Base-by-base conservation (phyloP, 2,113 vertebrate genomes). In the Proterorhinus semilunaris region DNA sequence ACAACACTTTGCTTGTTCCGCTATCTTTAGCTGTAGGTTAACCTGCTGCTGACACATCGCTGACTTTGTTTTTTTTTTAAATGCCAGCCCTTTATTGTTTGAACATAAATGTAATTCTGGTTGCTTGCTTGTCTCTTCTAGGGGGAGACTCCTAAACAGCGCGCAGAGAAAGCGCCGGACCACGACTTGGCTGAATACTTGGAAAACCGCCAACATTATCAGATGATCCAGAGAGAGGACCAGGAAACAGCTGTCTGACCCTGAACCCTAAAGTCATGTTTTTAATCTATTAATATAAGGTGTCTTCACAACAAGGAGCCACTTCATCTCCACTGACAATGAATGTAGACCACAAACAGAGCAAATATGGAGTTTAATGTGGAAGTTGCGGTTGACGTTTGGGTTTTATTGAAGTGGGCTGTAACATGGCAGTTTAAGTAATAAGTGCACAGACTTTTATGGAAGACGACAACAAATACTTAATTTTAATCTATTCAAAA, bases 141-240 rank as follows among this genome's bases (percentile, higher is more conserved):
- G 97, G 97, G 96, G 0, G 95, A 98, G 72, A 98, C 96, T 2
- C 94, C 96, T 0, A 94, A 95, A 87, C 95, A 96, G 83, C 91
- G 92, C 0, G 96, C 96, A 0, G 95, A 96, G 87, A 97, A 95
- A 76, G 95, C 95, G 2, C 78, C 93, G 0, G 96, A 99, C 86
- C 88, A 85, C 0, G 95, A 97, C 51, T 91, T 98, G 84, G 94
- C 95, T 2, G 95, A 94, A 3, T 98, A 98, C 83, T 93, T 99
- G 84, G 95, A 96, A 86, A 96, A 93, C 90, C 89, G 93, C 65
- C 96, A 98, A 90, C 96, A 98, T 86, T 94, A 95, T 90, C 95
- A 98, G 93, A 98, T 96, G 95, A 94, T 97, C 86, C 96, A 97
- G 82, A 91, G 95, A 36, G 96, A 99, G 78, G 96, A 99, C 91